These are phyloP conservation scores for Epicauta chinensis DNA, from an alignment of 1,140 invertebrate genomes.

Conservation along the genomic window DNA sequence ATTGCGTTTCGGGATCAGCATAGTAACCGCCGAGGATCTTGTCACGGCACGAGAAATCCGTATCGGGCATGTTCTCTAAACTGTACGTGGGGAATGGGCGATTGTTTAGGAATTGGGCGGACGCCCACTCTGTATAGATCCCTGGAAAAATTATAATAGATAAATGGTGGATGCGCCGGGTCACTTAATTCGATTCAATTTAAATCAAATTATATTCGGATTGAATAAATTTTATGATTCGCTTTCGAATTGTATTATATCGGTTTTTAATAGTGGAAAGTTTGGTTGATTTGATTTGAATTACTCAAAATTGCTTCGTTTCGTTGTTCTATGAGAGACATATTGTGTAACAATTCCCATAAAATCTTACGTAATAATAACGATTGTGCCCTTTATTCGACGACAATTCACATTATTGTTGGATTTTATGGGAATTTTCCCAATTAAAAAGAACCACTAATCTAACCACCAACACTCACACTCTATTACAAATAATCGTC, in stretches of 20 bases:
- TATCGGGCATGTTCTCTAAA: constrained; percentile 74
- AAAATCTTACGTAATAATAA: no score
- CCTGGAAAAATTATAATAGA: constrained; percentile 24
- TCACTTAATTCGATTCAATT: neutral
- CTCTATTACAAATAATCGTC: neutral
- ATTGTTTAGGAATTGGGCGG: constrained; percentile 38
- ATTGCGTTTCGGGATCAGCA: constrained; percentile 83
- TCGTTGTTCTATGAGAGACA: no score
- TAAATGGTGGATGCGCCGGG: neutral
- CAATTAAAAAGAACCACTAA: neutral
- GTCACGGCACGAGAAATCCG: constrained; percentile 77
- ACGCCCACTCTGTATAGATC: constrained; percentile 28
- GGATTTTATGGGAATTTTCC: neutral
- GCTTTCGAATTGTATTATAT: neutral
- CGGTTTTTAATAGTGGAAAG: no score
- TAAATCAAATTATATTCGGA: neutral
- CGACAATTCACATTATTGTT: neutral
- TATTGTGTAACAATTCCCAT: no score
- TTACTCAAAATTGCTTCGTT: no score
- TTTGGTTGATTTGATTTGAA: no score
- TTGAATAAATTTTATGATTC: neutral
- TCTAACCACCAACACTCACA: neutral
- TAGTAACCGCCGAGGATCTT: constrained; percentile 89
- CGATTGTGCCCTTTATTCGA: no score
- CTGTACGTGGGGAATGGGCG: constrained; percentile 65